Base-by-base conservation (phyloP, 2,888 invertebrate genomes). In the Atethmia centrago region DNA sequence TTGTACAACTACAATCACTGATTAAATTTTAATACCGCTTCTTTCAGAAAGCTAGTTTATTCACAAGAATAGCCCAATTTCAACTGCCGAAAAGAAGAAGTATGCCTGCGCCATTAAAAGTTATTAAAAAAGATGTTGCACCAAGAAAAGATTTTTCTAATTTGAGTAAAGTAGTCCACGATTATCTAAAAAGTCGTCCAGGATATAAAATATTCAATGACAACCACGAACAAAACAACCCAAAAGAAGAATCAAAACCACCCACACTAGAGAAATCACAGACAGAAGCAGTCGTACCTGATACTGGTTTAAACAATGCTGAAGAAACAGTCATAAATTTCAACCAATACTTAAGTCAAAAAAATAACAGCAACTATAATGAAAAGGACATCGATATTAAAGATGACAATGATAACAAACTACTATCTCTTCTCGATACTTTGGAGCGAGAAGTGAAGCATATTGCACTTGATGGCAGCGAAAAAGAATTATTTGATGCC, bases 401-500 rank as follows among this genome's bases (percentile, higher is more conserved):
- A 67, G 90, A 91, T 62, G 87, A 90, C 21, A 76, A 80, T 63
- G 93, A 94, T 47, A 89, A 86, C 56, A 93, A 91, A 75, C 75
- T 95, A 3, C 87, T 95, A 79, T 77, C 74, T 58, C 84, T 95
- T 68, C 85, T 95, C 49, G 90, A 94, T 71, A 92, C 87, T 74
- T 85, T 95, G 74, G 94, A 95, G 80, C 85, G 86, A 86, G 92
- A 94, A 91, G 92, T 93, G 0, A 92, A 91, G 66, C 88, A 93
- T 74, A 84, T 92, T 47, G 88, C 94, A 70, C 77, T 94, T 25
- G 86, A 88, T 72, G 88, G 87, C 4, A 87, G 77, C 9, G 91
- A 92, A 76, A 95, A 92, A 86, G 88, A 93, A 82, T 81, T 93
- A 66, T 89, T 95, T 69, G 92, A 95, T 85, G 90, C 88, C 3